phyloP scores from a whole-genome alignment of 2,888 invertebrate genomes.

The Eurytoma adleriae region DNA sequence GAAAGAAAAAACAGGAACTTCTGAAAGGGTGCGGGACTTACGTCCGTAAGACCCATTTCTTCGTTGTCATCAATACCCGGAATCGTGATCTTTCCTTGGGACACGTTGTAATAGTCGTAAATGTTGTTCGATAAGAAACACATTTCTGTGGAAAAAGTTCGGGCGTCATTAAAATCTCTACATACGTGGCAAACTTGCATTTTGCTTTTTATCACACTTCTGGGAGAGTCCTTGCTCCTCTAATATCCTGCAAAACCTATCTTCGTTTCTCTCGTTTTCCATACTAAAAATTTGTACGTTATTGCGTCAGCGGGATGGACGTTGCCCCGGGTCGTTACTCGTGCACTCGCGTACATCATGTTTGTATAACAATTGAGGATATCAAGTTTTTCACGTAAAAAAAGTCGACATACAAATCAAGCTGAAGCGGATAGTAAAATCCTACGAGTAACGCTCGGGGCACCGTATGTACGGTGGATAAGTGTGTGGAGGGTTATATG shows the following conservation, averaged over 20 bases:
- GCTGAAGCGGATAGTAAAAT: no score
- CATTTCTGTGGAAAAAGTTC: constrained; percentile 80
- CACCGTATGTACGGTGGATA: not conserved
- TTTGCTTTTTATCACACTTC: not conserved
- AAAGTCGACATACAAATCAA: no score
- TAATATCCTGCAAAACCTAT: constrained; percentile 14
- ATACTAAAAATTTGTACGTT: not conserved
- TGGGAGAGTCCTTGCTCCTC: not conserved
- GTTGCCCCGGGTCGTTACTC: no score
- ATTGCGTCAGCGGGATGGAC: constrained; percentile 1
- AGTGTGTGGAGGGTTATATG: constrained; percentile 7
- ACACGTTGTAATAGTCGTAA: constrained; percentile 94
- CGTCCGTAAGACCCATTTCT: constrained; percentile 92
- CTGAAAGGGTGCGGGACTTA: constrained; percentile 80
- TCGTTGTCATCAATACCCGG: constrained; percentile 97
- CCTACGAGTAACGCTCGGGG: not conserved
- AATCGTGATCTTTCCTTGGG: constrained; percentile 98
- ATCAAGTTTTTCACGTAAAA: no score
- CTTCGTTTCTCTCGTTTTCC: constrained; percentile 3
- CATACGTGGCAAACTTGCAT: not conserved
- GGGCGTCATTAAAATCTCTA: constrained; percentile 40
- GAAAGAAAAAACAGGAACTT: constrained; percentile 30
- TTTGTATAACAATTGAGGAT: no score
- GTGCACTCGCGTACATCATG: no score
- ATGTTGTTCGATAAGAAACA: constrained; percentile 91